Evolutionary conservation across 2,888 invertebrate species (phyloP), one percentile per base, ranked within the genome.

Genomic region (Exocentrus adspersus): DNA sequence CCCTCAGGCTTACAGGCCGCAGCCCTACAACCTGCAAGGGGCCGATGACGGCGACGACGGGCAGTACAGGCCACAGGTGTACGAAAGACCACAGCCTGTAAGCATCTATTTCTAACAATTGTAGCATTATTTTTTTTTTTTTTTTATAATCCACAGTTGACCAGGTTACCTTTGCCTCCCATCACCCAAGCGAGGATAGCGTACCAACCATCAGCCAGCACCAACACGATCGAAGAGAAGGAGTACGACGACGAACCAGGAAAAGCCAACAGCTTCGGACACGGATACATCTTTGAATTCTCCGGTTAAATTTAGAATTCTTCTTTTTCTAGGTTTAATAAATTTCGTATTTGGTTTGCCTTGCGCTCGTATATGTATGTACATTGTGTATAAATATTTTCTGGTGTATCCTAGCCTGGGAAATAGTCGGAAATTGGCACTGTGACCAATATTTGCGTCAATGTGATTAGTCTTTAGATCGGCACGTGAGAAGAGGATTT

Each of bases 241-340:
- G 80, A 82, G 42, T 82, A 82, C 65, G 71, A 79, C 59, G 82
- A 82, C 56, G 80, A 77, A 63, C 82, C 83, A n/a, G 83, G 83
- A 57, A 81, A 81, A 71, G 86, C 89, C 0, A 86, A 89, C 74
- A 86, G 81, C 32, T 90, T 89, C 68, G 89, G 89, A 0, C 83
- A 81, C 2, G 89, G 90, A 0, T 89, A 87, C 75, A 84, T 87
- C 0, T 90, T 90, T 74, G 85, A 88, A 30, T 89, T 89, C 72
- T 81, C 84, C 63, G 87, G 87, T 68, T 87, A 83, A 50, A 41
- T 32, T 41, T 28, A 24, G 19, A 43, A 19, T 41, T 53, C 42
- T 53, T 41, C 42, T 41, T 24, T 42, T 59, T 20, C 51, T 60
- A 52, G 43, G 42, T 52, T 9, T 30, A 17, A 16, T 45, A 57